Evolutionary conservation across 64 coral and sea anemone species (phyloP).

Genomic region (Pocillopora damicornis): DNA sequence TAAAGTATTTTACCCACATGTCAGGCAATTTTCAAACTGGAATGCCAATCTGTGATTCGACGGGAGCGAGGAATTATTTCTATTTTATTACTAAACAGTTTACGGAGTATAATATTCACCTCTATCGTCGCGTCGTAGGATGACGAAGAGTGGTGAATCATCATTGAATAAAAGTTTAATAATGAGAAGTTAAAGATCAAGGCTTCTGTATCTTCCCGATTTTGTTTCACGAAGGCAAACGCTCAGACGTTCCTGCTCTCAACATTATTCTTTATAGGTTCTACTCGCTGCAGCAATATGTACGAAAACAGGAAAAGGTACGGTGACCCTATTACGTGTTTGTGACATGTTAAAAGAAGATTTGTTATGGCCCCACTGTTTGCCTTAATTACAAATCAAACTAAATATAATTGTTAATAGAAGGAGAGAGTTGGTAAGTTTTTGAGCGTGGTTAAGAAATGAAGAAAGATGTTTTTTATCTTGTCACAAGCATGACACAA

Average conservation of each 20-base stretch:
- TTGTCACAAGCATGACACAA: too few relatives aligned
- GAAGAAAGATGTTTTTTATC: too few relatives aligned
- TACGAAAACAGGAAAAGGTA: constrained; percentile 97
- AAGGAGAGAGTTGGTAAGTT: background rate
- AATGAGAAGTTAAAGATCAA: constrained; percentile 2
- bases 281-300: constrained; percentile 99
- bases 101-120: background rate
- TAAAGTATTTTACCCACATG: constrained; percentile 1
- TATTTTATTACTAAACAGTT: background rate
- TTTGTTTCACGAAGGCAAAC: constrained; percentile 1
- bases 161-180: background rate
- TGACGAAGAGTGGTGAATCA: background rate
- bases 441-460: background rate
- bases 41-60: too few relatives aligned
- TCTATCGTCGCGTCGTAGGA: background rate
- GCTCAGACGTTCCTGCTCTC: background rate
- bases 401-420: background rate
- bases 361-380: background rate
- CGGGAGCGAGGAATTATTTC: background rate
- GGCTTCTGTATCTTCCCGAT: background rate
- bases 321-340: constrained; percentile 2
- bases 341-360: background rate
- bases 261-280: constrained; percentile 62
- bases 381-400: background rate
- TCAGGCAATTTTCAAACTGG: background rate